Evolutionary conservation across 2,888 invertebrate genomes (phyloP), one percentile per base, ranked within the genome.

Genomic region (Acanthosepion lycidas): DNA sequence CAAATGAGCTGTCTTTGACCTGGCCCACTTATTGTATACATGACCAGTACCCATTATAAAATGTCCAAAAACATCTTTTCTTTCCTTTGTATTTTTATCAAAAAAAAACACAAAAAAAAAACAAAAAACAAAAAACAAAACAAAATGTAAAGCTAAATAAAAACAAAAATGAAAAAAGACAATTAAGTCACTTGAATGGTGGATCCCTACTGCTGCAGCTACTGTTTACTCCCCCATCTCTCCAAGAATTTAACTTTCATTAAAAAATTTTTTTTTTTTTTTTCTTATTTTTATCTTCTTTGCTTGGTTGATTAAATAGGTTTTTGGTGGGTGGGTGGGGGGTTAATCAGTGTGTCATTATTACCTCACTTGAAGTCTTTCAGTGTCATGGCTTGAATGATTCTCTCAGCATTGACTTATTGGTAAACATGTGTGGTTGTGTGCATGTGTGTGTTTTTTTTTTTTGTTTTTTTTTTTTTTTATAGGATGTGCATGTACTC

Each of bases 371-470:
- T 78, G 78, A 78, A 78, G 33, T 78, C 78, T 78, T 78, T n/a
- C n/a, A 59, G n/a, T 78, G n/a, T n/a, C n/a, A 78, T 8, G n/a
- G 78, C 78, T 78, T 33, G 78, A 78, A 78, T 78, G 78, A 78
- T 78, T 78, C 78, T n/a, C 78, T 78, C 78, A 78, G n/a, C 78
- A 78, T 78, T 78, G 78, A 78, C 78, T 9, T 78, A n/a, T 78
- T 6, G n/a, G 78, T 26, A 26, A 64, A 64, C 64, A 64, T 64
- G 64, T 64, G 26, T 64, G 64, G 26, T 23, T 64, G 64, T 64
- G 64, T 64, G 64, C 20, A 28, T 64, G 59, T 15, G 26, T 26
- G 59, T 64, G 51, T 59, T 3, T 59, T 20, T 59, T 20, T 59
- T 20, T 59, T 5, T 78, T 78, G n/a, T 78, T 78, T 42, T 42